A percentile compares a stretch with the other conserved stretches of the same genome.
Evolutionary conservation across 1,140 invertebrate genomes (phyloP).

Genomic region (Neodiprion virginianus): DNA sequence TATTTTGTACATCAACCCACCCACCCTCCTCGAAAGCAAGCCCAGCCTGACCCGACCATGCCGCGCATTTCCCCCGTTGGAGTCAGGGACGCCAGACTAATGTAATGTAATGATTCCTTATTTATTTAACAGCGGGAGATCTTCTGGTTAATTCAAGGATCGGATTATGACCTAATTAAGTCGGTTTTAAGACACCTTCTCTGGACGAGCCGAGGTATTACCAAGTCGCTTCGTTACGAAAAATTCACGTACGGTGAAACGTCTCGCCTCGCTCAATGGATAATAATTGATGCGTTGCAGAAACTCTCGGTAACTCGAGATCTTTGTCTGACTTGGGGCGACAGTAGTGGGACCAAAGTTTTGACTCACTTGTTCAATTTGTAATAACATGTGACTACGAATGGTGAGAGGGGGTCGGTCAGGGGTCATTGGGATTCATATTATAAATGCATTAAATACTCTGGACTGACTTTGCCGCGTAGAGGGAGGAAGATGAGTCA

Average conservation of each 20-base stretch:
- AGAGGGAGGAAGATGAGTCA: slow-evolving; percentile 39
- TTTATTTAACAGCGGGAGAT: slow-evolving; percentile 43
- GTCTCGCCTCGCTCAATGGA: too few relatives aligned
- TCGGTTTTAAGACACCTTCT: not conserved
- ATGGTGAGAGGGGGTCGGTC: slow-evolving; percentile 32
- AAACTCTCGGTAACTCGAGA: too few relatives aligned
- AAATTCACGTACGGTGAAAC: too few relatives aligned
- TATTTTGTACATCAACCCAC: slow-evolving; percentile 43
- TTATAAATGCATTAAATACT: slow-evolving; percentile 60
- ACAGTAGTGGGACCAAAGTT: slow-evolving; percentile 2
- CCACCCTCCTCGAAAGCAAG: slow-evolving; percentile 23
- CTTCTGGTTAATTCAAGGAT: slow-evolving; percentile 24
- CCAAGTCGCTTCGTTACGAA: not conserved
- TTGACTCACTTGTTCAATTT: slow-evolving; percentile 30
- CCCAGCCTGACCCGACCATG: slow-evolving; percentile 20
- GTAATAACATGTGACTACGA: slow-evolving; percentile 41
- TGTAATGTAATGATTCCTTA: slow-evolving; percentile 58
- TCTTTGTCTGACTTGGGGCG: too few relatives aligned
- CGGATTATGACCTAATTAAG: slow-evolving; percentile 3
- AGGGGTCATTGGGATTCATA: slow-evolving; percentile 54
- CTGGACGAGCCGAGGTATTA: not conserved
- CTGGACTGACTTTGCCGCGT: slow-evolving; percentile 8
- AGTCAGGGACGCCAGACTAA: slow-evolving; percentile 21
- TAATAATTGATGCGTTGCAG: too few relatives aligned
- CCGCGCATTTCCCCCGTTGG: not conserved